Percentiles rank a stretch among this genome's conserved stretches.
Conservation (phyloP, 2,888 invertebrate genomes). For the Dermolepida albohirtum region DNA sequence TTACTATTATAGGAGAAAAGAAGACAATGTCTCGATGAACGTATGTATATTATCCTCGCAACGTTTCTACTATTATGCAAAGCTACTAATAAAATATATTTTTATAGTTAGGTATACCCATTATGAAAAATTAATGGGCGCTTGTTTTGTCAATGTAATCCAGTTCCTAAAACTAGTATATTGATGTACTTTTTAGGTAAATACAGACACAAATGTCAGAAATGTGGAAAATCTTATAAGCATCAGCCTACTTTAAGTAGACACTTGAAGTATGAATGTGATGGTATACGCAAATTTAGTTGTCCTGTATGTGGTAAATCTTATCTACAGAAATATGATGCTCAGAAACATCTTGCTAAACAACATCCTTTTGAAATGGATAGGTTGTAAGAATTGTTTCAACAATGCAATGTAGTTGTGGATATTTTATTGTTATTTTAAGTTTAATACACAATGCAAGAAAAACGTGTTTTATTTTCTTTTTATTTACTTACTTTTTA, state of each 20-base stretch:
- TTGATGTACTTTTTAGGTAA: constrained; percentile 37
- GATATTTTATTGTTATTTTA: neutral
- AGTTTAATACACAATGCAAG: neutral
- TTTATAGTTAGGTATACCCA: too few species aligned
- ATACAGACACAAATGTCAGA: constrained; percentile 64
- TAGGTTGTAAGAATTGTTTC: neutral
- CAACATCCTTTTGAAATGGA: constrained; percentile 35
- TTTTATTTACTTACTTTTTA: neutral
- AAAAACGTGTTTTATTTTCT: neutral
- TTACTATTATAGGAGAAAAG: too few species aligned
- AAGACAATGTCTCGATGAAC: too few species aligned
- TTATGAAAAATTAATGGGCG: too few species aligned
- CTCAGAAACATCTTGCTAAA: constrained; percentile 47
- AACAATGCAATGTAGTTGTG: neutral
- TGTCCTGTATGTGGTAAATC: constrained; percentile 59
- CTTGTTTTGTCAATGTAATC: too few species aligned
- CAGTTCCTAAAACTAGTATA: constrained; percentile 1
- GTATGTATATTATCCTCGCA: too few species aligned
- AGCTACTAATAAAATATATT: too few species aligned
- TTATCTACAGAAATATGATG: constrained; percentile 49
- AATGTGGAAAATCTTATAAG: constrained; percentile 81
- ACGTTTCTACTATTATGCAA: too few species aligned
- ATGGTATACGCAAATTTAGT: constrained; percentile 72
- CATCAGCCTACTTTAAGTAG: constrained; percentile 77
- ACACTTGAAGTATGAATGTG: constrained; percentile 79